Evolutionary conservation across 2,113 vertebrate species (phyloP), one percentile per base, ranked within the genome.

Genomic region (Tachysurus fulvidraco): DNA sequence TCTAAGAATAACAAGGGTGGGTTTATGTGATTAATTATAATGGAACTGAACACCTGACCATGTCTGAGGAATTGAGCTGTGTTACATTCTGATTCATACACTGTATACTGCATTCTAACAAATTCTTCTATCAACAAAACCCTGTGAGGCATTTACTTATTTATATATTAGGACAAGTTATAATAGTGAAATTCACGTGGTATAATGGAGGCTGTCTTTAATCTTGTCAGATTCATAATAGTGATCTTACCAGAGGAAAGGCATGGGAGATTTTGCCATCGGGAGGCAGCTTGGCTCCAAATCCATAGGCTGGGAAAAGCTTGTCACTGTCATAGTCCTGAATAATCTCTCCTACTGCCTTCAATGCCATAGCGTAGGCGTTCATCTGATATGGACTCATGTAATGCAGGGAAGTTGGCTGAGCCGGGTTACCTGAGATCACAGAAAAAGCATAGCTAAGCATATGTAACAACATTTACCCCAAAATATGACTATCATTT

Each of bases 311-410:
- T 7, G 98, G 98, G 92, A 99, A 99, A 91, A 98, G 97, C 91
- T 99, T 99, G 96, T 99, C 97, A 0, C 98, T 99, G 96, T 99
- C 98, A 2, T 99, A 99, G 95, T 99, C 98, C 94, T 99, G 98
- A 94, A 99, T 97, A 95, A 99, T 97, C 93, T 99, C 98, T 57
- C 98, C 98, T 60, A 99, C 98, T 3, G 98, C 98, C 93, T 98
- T 99, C 92, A 99, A 93, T 0, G 98, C 98, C 97, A 99, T 97
- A 91, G 97, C 98, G 13, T 99, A 99, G 85, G 97, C 96, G 44
- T 98, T 99, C 95, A 99, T 97, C 95, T 99, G 98, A 95, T 99
- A 99, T 6, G 98, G 98, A 86, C 96, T 99, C 92, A 96, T 97
- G 88, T 99, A 99, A 94, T 99, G 98, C 90, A 99, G 96, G 0